Conservation (phyloP, 1,140 invertebrate genomes). For the Drosophila subpulchrella region DNA sequence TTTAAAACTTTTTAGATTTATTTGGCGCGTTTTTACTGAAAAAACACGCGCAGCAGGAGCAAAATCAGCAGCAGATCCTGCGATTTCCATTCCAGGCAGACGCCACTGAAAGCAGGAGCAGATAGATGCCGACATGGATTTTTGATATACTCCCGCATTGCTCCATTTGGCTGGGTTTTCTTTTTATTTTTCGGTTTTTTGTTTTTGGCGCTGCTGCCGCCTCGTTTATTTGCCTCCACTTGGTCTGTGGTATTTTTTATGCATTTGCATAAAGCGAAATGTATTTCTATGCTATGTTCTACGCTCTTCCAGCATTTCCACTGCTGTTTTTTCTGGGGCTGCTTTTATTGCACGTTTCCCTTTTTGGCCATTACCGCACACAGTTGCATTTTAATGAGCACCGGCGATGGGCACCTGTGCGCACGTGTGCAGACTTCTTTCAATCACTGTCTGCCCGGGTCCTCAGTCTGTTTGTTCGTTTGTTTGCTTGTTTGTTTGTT, state of each 20-base stretch:
- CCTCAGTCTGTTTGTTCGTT: conserved; percentile 11
- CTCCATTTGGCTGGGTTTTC: conserved; percentile 36
- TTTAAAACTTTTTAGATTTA: conserved; percentile 10
- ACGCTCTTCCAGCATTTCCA: conserved; percentile 21
- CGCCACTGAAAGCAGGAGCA: not conserved
- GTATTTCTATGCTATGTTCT: conserved; percentile 62
- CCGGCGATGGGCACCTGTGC: conserved; percentile 52
- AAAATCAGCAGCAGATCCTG: conserved; percentile 22
- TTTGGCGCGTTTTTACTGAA: conserved; percentile 3
- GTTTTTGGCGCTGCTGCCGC: conserved; percentile 28
- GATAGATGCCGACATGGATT: conserved; percentile 36
- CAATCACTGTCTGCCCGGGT: conserved; percentile 62
- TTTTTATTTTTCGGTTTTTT: conserved; percentile 2
- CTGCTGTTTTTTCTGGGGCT: conserved; percentile 19
- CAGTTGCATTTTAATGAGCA: conserved; percentile 81
- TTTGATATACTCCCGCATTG: conserved; percentile 45
- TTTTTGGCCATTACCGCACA: conserved; percentile 66
- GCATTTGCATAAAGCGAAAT: conserved; percentile 78
- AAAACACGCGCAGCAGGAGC: conserved; percentile 8
- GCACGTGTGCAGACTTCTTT: conserved; percentile 77
- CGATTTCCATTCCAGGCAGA: conserved; percentile 34
- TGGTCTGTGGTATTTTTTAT: conserved; percentile 59
- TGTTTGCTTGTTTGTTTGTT: conserved; percentile 1
- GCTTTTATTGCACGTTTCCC: conserved; percentile 74
- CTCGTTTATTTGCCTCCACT: conserved; percentile 50